phyloP scores from a whole-genome alignment of 2,797 vertebrate genomes.

The Esox lucius region DNA sequence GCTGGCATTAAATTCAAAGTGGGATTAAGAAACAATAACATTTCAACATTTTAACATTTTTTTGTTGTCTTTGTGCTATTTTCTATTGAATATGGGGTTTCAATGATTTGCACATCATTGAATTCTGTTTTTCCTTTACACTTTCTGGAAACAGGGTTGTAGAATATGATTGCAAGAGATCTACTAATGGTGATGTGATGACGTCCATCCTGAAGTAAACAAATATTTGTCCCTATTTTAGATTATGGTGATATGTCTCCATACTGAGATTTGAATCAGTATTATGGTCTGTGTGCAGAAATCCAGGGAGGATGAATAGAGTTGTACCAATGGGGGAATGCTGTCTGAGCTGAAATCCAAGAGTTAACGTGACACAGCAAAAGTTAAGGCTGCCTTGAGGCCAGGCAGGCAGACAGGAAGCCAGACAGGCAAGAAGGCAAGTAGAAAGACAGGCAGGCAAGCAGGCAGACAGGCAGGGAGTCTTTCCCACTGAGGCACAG shows the following conservation, averaged over 20 bases:
- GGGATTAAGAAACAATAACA: no score
- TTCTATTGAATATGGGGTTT: no score
- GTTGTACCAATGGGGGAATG: not conserved
- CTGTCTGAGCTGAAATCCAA: not conserved
- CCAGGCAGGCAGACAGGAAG: not conserved
- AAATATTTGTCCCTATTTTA: not conserved
- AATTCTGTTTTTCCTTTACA: no score
- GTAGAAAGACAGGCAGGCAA: no score
- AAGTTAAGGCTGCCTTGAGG: conserved; percentile 43
- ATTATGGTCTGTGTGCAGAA: not conserved
- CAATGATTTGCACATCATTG: no score
- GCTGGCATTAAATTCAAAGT: no score
- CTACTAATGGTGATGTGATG: not conserved
- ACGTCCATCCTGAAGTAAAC: not conserved
- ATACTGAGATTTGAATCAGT: not conserved
- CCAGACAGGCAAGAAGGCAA: no score
- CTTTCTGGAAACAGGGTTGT: not conserved
- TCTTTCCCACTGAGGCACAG: conserved; percentile 23
- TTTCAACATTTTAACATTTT: no score
- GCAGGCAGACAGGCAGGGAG: not conserved
- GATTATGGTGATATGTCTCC: not conserved
- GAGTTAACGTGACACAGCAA: not conserved
- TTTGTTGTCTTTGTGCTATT: no score
- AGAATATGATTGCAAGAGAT: not conserved
- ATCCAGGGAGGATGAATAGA: not conserved